Evolutionary conservation across 2,797 vertebrate species (phyloP), one percentile per base, ranked within the genome.

Genomic region (Danio tinwini): DNA sequence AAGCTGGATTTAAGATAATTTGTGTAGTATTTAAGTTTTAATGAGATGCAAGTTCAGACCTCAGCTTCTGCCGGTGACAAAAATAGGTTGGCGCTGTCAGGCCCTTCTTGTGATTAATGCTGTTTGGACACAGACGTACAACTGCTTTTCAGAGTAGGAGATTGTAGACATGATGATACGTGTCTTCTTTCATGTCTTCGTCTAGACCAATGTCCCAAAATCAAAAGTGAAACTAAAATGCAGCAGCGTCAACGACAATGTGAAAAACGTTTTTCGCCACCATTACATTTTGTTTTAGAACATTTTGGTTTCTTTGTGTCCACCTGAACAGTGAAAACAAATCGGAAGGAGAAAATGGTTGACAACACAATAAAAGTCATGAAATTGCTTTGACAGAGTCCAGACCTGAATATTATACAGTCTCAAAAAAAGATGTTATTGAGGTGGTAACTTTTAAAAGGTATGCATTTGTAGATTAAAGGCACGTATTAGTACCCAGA

Each of bases 41-140:
- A 76, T 65, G 74, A 64, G 74, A 64, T 56, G 40, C 74, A 55
- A 64, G 50, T 76, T 76, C 50, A 67, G 14, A 17, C 53, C 70
- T 58, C 40, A 45, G 40, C 19, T 42, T 55, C 16, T 40, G n/a
- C 49, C 42, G 5, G 14, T 76, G 61, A 55, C 17, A 63, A 76
- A 64, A 64, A 44, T 76, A 55, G 74, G 37, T 21, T 76, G 61
- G 1, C 0, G 40, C 50, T 55, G 49, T 65, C 62, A 45, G 39
- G 49, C 10, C 29, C 14, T 37, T 76, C 40, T 55, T 58, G 40
- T 67, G 63, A 76, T 67, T 55, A 56, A 67, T 67, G 52, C 19
- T 56, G 62, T 56, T 55, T 65, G 62, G 40, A 67, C 40, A 37
- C 19, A 5, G 40, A 56, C 13, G 53, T 45, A 39, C 53, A 44